Evolutionary conservation across 2,113 vertebrate genomes (phyloP), one percentile per base, ranked within the genome.

Genomic region (Cathartes aura): DNA sequence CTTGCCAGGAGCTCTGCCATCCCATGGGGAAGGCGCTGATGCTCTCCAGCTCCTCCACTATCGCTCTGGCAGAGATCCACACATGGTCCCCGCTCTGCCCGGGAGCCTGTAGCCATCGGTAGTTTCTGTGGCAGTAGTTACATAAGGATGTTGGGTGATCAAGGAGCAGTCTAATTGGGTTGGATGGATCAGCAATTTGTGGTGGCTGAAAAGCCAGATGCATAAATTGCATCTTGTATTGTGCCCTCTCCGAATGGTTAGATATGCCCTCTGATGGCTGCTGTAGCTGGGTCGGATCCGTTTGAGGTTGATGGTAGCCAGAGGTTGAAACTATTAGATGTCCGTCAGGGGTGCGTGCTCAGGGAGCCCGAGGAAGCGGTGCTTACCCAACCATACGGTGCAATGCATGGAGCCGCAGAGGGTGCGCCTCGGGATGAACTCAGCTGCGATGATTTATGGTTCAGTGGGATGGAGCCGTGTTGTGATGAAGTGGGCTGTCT

Each of bases 1-100:
- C 50, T 91, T 97, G 95, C 74, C 66, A 93, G 92, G 50, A 95
- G 90, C 92, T 81, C 85, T 94, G 85, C 90, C 34, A 45, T 81
- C 88, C 82, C 59, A 3, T 1, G 8, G 94, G 88, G 82, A 87
- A 92, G 82, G 66, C 21, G 2, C 78, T 88, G 82, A 93, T 85
- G 82, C n/a, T 94, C 74, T 88, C 88, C 85, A 93, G 94, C 74
- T 82, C 80, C 70, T 92, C 90, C 2, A 6, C 73, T 26, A 29
- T 50, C 14, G 0, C 64, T 78, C 60, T 72, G 79, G 94, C 82
- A 74, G n/a, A 42, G 74, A 53, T 64, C 62, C 63, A 27, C 53
- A 9, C 48, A 4, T 3, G 59, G 90, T 75, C 63, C 64, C 56
- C 1, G 14, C 75, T 87, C 67, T 92, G 88, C 90, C 95, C 0